Percentiles rank a stretch among this genome's conserved stretches.
phyloP scores from a whole-genome alignment of 2,888 invertebrate species.

The Volucella inanis region DNA sequence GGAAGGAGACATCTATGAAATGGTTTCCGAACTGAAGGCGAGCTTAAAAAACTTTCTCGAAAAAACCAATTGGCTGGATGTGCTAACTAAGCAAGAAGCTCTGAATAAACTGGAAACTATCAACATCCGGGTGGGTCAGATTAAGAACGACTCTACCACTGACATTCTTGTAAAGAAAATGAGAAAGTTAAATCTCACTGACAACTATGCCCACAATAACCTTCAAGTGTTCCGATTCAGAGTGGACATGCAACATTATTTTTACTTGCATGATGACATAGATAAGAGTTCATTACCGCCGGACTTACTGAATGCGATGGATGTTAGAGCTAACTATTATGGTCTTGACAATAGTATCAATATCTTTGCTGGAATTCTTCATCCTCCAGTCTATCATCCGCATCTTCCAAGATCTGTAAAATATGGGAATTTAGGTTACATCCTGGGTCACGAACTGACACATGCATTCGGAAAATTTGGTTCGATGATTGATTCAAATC shows the following conservation, averaged over 20 bases:
- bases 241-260: slow-evolving; percentile 77
- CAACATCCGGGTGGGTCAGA: slow-evolving; percentile 76
- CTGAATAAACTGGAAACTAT: slow-evolving; percentile 78
- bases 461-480: slow-evolving; percentile 80
- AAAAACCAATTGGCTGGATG: slow-evolving; percentile 80
- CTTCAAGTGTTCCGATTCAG: slow-evolving; percentile 77
- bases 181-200: slow-evolving; percentile 75
- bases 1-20: slow-evolving; percentile 75
- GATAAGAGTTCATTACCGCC: slow-evolving; percentile 76
- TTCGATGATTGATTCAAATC: slow-evolving; percentile 76
- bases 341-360: slow-evolving; percentile 80
- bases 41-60: slow-evolving; percentile 76
- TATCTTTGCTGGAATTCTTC: slow-evolving; percentile 80
- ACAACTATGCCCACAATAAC: slow-evolving; percentile 77
- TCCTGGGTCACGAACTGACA: slow-evolving; percentile 81
- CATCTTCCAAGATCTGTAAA: slow-evolving; percentile 79
- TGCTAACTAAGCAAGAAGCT: slow-evolving; percentile 78
- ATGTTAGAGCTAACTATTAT: slow-evolving; percentile 81
- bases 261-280: slow-evolving; percentile 75
- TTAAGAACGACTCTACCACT: slow-evolving; percentile 74
- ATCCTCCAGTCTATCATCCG: slow-evolving; percentile 79
- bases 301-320: slow-evolving; percentile 77
- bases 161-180: slow-evolving; percentile 77
- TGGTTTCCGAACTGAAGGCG: slow-evolving; percentile 78
- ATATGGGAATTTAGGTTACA: slow-evolving; percentile 80